Evolutionary conservation across 2,113 vertebrate genomes (phyloP).

Genomic region (Anthoscopus minutus): DNA sequence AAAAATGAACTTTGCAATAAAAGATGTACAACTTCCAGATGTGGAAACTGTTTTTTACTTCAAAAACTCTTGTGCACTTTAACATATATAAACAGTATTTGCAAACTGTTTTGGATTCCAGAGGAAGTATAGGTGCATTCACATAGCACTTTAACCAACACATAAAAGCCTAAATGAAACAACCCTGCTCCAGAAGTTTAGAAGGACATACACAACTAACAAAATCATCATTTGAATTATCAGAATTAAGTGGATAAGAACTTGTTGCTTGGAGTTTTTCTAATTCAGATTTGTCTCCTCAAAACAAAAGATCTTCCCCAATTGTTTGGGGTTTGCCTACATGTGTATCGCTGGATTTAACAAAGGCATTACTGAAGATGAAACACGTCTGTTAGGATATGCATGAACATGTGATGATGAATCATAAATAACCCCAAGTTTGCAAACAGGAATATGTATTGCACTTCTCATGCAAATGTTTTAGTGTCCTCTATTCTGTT

Average conservation of each 20-base stretch:
- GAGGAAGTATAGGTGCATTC: background rate
- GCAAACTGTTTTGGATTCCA: background rate
- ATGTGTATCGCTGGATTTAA: background rate
- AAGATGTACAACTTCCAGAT: background rate
- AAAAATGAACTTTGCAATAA: background rate
- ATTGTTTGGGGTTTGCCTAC: background rate
- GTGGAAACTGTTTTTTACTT: background rate
- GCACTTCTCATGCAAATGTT: background rate
- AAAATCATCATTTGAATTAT: background rate
- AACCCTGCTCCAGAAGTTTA: background rate
- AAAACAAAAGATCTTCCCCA: background rate
- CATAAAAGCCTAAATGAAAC: background rate
- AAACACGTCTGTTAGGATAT: fast-evolving
- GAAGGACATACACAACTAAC: background rate
- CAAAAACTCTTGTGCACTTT: background rate
- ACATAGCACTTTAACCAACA: background rate
- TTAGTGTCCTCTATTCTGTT: background rate
- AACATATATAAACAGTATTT: background rate
- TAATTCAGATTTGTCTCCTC: background rate
- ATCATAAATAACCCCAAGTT: background rate
- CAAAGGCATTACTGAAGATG: background rate
- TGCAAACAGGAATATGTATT: background rate
- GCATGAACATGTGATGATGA: background rate
- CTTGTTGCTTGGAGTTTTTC: background rate
- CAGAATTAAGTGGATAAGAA: background rate